These are phyloP conservation scores for Delia radicum DNA, from an alignment of 1,140 invertebrate genomes.

Conservation along the genomic window DNA sequence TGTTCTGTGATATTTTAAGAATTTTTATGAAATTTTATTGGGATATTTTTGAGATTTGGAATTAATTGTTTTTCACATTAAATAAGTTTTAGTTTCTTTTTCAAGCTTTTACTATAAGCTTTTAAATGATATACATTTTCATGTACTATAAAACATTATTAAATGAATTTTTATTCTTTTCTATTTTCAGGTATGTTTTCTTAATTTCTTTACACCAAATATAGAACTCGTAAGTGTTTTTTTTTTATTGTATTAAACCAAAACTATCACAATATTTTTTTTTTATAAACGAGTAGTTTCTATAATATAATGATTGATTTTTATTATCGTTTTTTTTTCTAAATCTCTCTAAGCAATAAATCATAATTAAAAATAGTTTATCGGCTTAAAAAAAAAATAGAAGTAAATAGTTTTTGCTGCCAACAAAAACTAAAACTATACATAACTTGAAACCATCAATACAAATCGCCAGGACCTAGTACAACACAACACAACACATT, in stretches of 20 bases:
- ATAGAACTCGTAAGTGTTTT: neutral
- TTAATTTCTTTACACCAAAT: neutral
- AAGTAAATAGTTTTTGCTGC: neutral
- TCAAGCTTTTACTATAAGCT: too few species aligned
- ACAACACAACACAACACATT: neutral
- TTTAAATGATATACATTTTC: too few species aligned
- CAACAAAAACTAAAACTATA: neutral
- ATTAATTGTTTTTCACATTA: too few species aligned
- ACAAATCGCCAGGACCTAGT: neutral
- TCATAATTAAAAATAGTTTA: slow-evolving; percentile 28
- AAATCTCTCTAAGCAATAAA: slow-evolving; percentile 17
- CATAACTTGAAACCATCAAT: neutral
- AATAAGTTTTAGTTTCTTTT: too few species aligned
- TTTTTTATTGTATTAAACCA: neutral
- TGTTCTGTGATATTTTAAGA: too few species aligned
- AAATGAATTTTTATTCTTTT: neutral
- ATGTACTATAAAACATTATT: too few species aligned
- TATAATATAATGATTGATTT: neutral
- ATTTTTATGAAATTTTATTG: too few species aligned
- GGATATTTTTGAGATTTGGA: too few species aligned
- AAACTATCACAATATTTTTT: neutral
- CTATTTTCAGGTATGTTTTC: neutral
- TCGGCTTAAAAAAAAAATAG: slow-evolving; percentile 13
- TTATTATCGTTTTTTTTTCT: neutral
- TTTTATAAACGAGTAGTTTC: neutral